Percentiles rank a stretch among this genome's conserved stretches.
These are phyloP conservation scores for Caenorhabditis afra DNA, from an alignment of 2,888 invertebrate genomes.

Conservation along the genomic window DNA sequence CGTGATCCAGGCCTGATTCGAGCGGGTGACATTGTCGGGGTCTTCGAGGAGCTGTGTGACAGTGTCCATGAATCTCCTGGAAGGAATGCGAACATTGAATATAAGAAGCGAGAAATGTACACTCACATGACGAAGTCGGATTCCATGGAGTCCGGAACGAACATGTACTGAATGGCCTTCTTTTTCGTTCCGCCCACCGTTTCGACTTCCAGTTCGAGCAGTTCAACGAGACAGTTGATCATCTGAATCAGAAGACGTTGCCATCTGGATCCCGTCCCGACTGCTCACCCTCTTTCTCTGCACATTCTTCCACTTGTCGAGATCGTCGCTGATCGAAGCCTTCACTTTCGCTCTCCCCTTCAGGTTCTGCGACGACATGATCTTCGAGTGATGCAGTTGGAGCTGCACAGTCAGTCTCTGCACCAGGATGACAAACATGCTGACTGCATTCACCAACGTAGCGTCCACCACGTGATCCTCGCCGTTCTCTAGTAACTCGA, in stretches of 20 bases:
- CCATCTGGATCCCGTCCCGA: not conserved
- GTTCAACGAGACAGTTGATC: conserved; percentile 24
- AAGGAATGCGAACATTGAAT: no score
- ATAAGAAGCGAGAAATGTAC: not conserved
- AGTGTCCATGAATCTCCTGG: conserved; percentile 48
- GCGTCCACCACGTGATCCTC: not conserved
- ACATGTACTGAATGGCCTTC: conserved; percentile 19
- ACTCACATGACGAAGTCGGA: conserved; percentile 21
- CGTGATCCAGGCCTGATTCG: conserved; percentile 21
- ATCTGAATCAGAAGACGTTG: conserved; percentile 9
- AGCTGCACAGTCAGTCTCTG: conserved; percentile 37
- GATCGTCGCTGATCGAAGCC: conserved; percentile 15
- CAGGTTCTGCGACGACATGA: not conserved
- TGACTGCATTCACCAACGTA: conserved; percentile 16
- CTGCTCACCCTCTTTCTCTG: conserved; percentile 40
- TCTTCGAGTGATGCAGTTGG: conserved; percentile 21
- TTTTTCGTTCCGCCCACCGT: not conserved
- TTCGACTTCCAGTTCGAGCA: conserved; percentile 25
- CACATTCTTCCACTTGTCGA: conserved; percentile 29
- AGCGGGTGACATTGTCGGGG: conserved; percentile 29
- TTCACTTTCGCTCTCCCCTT: conserved; percentile 18
- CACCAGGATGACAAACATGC: conserved; percentile 43
- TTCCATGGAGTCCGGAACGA: conserved; percentile 30
- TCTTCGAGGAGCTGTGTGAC: conserved; percentile 52
- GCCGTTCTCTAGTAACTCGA: conserved; percentile 6